Percentiles rank a stretch among this genome's conserved stretches.
Conservation (phyloP, 2,797 vertebrate species). For the Sebastes oblongus region DNA sequence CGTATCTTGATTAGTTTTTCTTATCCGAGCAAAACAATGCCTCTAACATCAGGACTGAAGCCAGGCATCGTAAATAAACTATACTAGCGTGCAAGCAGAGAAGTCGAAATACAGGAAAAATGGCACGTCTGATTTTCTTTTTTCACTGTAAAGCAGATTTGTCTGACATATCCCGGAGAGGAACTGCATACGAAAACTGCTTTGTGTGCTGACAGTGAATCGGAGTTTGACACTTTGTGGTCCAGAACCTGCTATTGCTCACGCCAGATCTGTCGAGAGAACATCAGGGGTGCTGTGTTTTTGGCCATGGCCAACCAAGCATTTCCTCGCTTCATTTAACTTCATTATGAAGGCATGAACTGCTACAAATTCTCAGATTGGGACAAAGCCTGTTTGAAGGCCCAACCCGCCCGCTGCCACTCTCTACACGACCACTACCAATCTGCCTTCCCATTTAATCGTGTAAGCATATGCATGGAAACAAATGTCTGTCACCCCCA, state of each 20-base stretch:
- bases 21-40: slow-evolving; percentile 41
- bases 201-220: slow-evolving; percentile 30
- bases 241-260: slow-evolving; percentile 23
- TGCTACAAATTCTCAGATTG: slow-evolving; percentile 86
- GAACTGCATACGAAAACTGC: slow-evolving; percentile 1
- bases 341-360: slow-evolving; percentile 86
- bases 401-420: slow-evolving; percentile 49
- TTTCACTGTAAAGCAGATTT: slow-evolving; percentile 1
- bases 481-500: slow-evolving; percentile 68
- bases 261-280: slow-evolving; percentile 54
- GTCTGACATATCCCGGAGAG: background rate
- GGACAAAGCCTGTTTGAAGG: slow-evolving; percentile 74
- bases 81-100: background rate
- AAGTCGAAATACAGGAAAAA: background rate
- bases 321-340: slow-evolving; percentile 86
- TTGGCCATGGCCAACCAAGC: slow-evolving; percentile 69
- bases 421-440: slow-evolving; percentile 46
- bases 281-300: slow-evolving; percentile 71
- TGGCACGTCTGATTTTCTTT: background rate
- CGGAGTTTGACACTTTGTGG: slow-evolving; percentile 33
- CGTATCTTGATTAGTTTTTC: slow-evolving; percentile 59
- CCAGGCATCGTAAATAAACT: background rate
- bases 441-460: slow-evolving; percentile 69
- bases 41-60: slow-evolving; percentile 35
- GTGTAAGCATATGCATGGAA: slow-evolving; percentile 71